Base-by-base conservation (phyloP, 2,797 vertebrate species). In the Pygocentrus nattereri region DNA sequence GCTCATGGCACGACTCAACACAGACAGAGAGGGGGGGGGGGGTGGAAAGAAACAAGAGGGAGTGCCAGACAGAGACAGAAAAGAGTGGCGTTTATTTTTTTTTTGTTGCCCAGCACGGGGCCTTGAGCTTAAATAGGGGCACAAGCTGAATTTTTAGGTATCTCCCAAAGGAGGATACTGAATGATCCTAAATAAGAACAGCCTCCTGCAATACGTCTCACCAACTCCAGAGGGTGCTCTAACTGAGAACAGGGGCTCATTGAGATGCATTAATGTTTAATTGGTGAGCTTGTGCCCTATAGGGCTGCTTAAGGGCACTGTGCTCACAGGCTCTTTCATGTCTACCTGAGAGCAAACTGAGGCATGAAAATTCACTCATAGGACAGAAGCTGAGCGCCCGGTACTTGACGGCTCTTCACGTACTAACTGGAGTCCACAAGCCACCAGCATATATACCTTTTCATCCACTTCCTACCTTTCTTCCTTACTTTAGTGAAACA, bases 211-310 rank as follows among this genome's bases (percentile, higher is more conserved):
- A 25, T 78, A 47, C 49, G 58, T 31, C 30, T 61, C 18, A 74
- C 23, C 44, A 47, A 31, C 84, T 69, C 62, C 58, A 82, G 86
- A 69, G 70, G 84, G 69, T 41, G 49, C 59, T 56, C 41, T 75
- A 76, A 59, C 21, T 21, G 62, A 31, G 54, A 76, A 41, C 61
- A 23, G 71, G 50, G 52, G 25, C 34, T 70, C 27, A 38, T 12
- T 74, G 34, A 69, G 21, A 64, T 71, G 64, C 47, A 70, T 81
- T 64, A 75, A 78, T 80, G 73, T 81, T 81, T 83, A 49, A 84
- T 70, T 73, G 50, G 52, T 64, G 64, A 12, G n/a, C 62, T 78
- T 67, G 62, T 44, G 50, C 61, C 34, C 65, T 77, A 74, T 23
- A 71, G 68, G 27, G 74, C 75, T 27, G 52, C 76, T 81, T 80